Evolutionary conservation across 1,140 invertebrate genomes (phyloP), one percentile per base, ranked within the genome.

Genomic region (Geopemphigus sp.): DNA sequence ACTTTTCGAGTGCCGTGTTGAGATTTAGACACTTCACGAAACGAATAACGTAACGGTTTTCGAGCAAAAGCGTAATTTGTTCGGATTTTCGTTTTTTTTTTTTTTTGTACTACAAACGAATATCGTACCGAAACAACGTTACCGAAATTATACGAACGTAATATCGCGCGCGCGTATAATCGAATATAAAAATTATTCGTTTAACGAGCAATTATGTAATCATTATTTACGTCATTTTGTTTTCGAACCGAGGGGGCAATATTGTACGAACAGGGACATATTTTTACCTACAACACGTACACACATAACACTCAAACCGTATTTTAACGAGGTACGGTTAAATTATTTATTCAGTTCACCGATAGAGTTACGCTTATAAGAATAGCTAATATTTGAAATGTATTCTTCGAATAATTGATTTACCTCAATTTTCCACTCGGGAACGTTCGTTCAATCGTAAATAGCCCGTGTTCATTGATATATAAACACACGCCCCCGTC

Each of bases 361-460:
- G 5, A 8, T 39, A 0, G 10, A 22, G 17, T 10, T 50, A 59
- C 22, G 26, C 1, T 24, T 12, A 59, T 11, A 47, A 17, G 6
- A 68, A 50, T 32, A 50, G 66, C 3, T 68, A 50, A 50, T 68
- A 50, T 68, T 50, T 68, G 22, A 68, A 68, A 68, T 68, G 24
- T 26, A 68, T 26, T 47, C 39, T 50, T 47, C 66, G 17, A 24
- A 24, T 50, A 76, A 76, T 76, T 76, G 73, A 76, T 76, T 76
- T 76, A 76, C 14, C 32, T 76, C 29, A 76, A 76, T 76, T 76
- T 76, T 76, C 73, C 73, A 59, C 73, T 59, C 59, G 73, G 73
- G 32, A 76, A 22, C 56, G 45, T 56, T 39, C 29, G 53, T 56
- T 73, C 29, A 29, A n/a, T 57, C 70, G 70, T 39, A 73, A 76